Conservation (phyloP, 1,140 invertebrate species). For the Ceratosolen solmsi region DNA sequence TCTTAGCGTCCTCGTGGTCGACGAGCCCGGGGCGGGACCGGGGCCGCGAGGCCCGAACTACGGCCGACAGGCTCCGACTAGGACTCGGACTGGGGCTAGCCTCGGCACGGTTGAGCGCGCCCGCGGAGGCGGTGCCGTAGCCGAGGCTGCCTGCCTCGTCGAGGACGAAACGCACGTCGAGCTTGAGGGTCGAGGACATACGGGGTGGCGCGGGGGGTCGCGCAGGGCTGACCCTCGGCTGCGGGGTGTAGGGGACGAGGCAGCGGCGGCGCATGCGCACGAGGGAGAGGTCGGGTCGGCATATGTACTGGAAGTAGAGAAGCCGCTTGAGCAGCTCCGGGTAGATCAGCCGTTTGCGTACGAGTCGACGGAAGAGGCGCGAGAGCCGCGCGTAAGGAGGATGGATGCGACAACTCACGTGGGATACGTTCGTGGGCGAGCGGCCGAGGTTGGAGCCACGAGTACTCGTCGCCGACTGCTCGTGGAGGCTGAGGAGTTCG, state of each 20-base stretch:
- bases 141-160: slow-evolving; percentile 33
- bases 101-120: background rate
- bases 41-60: slow-evolving; percentile 45
- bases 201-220: slow-evolving; percentile 40
- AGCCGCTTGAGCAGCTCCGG: slow-evolving; percentile 82
- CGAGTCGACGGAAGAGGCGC: slow-evolving; percentile 82
- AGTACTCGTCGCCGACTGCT: slow-evolving; percentile 77
- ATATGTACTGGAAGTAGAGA: slow-evolving; percentile 78
- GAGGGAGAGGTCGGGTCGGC: slow-evolving; percentile 65
- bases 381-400: slow-evolving; percentile 77
- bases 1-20: slow-evolving; percentile 54
- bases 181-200: slow-evolving; percentile 65
- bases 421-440: slow-evolving; percentile 56
- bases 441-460: slow-evolving; percentile 49
- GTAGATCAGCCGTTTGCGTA: slow-evolving; percentile 81
- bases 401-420: slow-evolving; percentile 72
- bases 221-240: slow-evolving; percentile 25
- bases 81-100: background rate
- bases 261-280: slow-evolving; percentile 66
- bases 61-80: slow-evolving; percentile 30
- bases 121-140: slow-evolving; percentile 19
- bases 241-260: slow-evolving; percentile 63
- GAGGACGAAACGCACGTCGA: slow-evolving; percentile 64
- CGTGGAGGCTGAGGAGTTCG: slow-evolving; percentile 76
- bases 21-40: slow-evolving; percentile 43